Evolutionary conservation across 2,797 vertebrate species (phyloP).

Genomic region (Rhabdophis nuchalis): DNA sequence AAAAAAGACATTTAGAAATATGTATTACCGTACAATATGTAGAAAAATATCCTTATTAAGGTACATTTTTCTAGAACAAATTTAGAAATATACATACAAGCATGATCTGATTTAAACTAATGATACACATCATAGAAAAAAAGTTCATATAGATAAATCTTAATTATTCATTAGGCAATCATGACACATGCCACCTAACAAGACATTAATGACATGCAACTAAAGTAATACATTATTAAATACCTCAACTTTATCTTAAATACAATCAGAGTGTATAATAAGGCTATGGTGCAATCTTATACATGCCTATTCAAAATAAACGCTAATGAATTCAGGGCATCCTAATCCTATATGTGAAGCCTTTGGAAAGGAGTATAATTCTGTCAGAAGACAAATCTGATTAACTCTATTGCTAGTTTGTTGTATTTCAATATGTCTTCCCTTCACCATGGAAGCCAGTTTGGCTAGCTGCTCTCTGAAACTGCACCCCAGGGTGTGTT

Average conservation of each 20-base stretch:
- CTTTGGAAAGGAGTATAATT: background rate
- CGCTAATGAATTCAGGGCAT: background rate
- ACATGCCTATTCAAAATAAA: background rate
- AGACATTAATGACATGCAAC: background rate
- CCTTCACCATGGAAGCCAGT: background rate
- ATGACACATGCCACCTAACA: background rate
- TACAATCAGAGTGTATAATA: background rate
- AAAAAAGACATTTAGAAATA: background rate
- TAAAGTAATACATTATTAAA: background rate
- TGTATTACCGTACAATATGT: background rate
- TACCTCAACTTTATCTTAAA: background rate
- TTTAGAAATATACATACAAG: background rate
- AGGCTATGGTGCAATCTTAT: background rate
- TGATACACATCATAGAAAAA: background rate
- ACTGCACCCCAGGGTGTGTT: background rate
- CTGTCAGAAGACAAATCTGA: background rate
- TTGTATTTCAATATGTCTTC: background rate
- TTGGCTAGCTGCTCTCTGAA: background rate
- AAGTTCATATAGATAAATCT: background rate
- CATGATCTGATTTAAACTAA: background rate
- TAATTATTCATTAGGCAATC: background rate
- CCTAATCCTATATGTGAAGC: background rate
- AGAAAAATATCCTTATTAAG: background rate
- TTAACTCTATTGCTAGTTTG: background rate
- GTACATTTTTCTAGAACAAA: background rate